Evolutionary conservation across 1,140 invertebrate genomes (phyloP).

Genomic region (Bombus difficillimus): DNA sequence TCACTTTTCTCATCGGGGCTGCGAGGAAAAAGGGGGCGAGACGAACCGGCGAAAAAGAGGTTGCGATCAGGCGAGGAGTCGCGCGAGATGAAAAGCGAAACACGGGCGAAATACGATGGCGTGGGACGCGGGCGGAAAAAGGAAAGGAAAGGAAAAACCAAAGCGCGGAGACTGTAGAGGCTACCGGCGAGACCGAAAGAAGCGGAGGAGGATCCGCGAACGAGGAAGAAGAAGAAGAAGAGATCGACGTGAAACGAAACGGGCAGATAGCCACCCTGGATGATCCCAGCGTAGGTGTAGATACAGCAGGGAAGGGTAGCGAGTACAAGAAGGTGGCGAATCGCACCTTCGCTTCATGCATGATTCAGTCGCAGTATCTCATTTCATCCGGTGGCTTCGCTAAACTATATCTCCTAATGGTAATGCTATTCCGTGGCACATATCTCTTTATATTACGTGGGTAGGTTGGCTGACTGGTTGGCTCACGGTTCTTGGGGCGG

Average conservation of each 20-base stretch:
- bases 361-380: conserved; percentile 83
- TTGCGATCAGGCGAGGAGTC: conserved; percentile 1
- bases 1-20: conserved; percentile 78
- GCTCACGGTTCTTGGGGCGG: conserved; percentile 71
- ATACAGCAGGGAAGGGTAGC: background rate
- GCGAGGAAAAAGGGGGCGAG: conserved; percentile 36
- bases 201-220: background rate
- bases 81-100: conserved; percentile 36
- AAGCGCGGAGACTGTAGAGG: too few relatives aligned
- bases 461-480: conserved; percentile 71
- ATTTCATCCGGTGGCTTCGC: conserved; percentile 81
- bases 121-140: background rate
- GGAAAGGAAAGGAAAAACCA: too few relatives aligned
- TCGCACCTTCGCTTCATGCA: conserved; percentile 82
- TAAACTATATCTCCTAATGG: conserved; percentile 83
- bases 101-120: background rate
- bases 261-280: conserved; percentile 36
- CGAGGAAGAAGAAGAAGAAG: background rate
- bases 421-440: conserved; percentile 81
- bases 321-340: conserved; percentile 71
- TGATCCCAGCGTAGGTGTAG: conserved; percentile 20
- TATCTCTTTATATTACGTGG: conserved; percentile 82
- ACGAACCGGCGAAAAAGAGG: conserved; percentile 27
- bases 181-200: too few relatives aligned
- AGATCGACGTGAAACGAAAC: background rate